Conservation (phyloP, 2,888 invertebrate genomes). For the Lottia scabra region DNA sequence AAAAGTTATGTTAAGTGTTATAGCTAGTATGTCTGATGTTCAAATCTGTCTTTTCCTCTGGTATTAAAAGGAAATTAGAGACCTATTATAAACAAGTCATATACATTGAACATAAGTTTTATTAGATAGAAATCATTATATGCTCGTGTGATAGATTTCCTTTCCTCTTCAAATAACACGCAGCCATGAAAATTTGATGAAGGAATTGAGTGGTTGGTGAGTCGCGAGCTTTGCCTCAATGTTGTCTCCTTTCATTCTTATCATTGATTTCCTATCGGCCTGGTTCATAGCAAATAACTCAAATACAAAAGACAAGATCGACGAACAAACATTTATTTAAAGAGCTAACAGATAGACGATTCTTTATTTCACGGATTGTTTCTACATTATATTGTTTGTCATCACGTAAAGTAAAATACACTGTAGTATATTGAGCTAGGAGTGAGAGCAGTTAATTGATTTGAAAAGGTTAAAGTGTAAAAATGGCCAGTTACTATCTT, state of each 20-base stretch:
- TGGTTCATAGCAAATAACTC: slow-evolving; percentile 21
- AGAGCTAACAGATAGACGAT: slow-evolving; percentile 19
- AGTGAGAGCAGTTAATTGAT: too few species aligned
- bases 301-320: slow-evolving; percentile 17
- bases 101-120: background rate
- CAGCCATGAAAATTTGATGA: slow-evolving; percentile 11
- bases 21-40: too few species aligned
- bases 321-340: slow-evolving; percentile 20
- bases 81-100: too few species aligned
- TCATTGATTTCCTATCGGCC: slow-evolving; percentile 24
- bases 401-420: too few species aligned
- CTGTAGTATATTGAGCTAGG: too few species aligned
- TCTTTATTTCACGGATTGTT: slow-evolving; percentile 4
- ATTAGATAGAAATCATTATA: slow-evolving; percentile 17
- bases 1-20: too few species aligned
- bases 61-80: too few species aligned
- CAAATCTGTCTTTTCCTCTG: too few species aligned
- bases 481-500: too few species aligned
- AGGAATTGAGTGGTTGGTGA: slow-evolving; percentile 11
- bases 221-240: slow-evolving; percentile 7
- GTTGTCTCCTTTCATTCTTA: slow-evolving; percentile 10
- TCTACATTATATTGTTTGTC: background rate
- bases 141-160: slow-evolving; percentile 20
- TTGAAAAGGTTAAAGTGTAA: too few species aligned
- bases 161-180: slow-evolving; percentile 8